Evolutionary conservation across 1,140 invertebrate species (phyloP).

Genomic region (Sarcophaga bullata): DNA sequence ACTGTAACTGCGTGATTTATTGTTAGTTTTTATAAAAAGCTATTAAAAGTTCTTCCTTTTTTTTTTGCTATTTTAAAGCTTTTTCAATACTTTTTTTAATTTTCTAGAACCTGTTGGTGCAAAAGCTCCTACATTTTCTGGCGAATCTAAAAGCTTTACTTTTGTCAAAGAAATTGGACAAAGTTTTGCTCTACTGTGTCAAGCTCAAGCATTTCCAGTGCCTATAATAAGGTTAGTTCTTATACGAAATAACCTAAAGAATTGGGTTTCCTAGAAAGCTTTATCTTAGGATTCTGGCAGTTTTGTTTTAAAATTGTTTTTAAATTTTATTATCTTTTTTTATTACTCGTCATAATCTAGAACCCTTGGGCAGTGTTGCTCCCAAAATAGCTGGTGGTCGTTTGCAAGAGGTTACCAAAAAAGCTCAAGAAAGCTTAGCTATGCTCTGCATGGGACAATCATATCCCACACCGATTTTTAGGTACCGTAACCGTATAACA

Average conservation of each 20-base stretch:
- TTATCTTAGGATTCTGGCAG: constrained; percentile 24
- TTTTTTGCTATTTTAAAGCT: background rate
- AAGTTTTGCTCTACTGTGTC: constrained; percentile 77
- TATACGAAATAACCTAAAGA: background rate
- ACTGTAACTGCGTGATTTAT: background rate
- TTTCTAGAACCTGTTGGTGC: constrained; percentile 74
- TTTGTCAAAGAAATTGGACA: constrained; percentile 76
- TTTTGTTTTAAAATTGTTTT: background rate
- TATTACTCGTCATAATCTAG: constrained; percentile 59
- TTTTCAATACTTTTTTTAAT: background rate
- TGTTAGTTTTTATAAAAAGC: background rate
- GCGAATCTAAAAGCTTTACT: constrained; percentile 66
- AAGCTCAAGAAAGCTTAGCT: constrained; percentile 60
- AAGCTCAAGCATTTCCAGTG: constrained; percentile 73
- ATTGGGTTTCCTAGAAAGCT: background rate
- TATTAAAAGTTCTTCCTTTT: background rate
- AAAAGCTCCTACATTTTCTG: constrained; percentile 72
- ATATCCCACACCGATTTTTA: constrained; percentile 68
- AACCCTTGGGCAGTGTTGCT: constrained; percentile 75
- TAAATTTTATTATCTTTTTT: background rate
- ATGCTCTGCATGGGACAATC: constrained; percentile 71
- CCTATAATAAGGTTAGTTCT: constrained; percentile 65
- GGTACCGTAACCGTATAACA: constrained; percentile 58
- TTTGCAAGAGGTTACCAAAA: constrained; percentile 61
- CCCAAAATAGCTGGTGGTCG: constrained; percentile 68